Evolutionary conservation across 2,797 vertebrate species (phyloP).

Genomic region (Rhabdophis nuchalis): DNA sequence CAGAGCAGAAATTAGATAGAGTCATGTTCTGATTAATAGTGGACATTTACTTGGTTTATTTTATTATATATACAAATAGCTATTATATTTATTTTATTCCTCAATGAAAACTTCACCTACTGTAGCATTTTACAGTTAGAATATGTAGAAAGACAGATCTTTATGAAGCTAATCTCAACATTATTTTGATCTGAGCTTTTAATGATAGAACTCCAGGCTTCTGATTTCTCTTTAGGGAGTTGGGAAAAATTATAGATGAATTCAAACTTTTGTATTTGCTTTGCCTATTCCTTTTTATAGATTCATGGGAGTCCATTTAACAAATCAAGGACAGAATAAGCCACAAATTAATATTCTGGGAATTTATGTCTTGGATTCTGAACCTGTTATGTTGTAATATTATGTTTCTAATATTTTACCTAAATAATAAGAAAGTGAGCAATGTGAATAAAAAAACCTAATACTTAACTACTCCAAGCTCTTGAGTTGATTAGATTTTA

Average conservation of each 20-base stretch:
- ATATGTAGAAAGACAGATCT: not conserved
- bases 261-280: not conserved
- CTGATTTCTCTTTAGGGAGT: not conserved
- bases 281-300: not conserved
- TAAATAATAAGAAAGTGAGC: not conserved
- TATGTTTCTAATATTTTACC: not conserved
- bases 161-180: not conserved
- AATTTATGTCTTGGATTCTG: accelerated
- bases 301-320: not conserved
- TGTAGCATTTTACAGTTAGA: not conserved
- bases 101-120: not conserved
- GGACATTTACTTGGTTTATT: not conserved
- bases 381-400: accelerated
- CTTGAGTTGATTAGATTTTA: not conserved
- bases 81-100: not conserved
- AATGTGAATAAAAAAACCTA: not conserved
- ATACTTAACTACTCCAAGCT: not conserved
- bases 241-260: not conserved
- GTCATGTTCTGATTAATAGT: not conserved
- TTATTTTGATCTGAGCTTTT: not conserved
- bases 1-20: not conserved
- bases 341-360: not conserved
- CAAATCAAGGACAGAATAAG: not conserved
- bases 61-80: not conserved
- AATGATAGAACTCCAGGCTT: not conserved